Base-by-base conservation (phyloP, 2,113 vertebrate species). In the Neolamprologus cancellatus region DNA sequence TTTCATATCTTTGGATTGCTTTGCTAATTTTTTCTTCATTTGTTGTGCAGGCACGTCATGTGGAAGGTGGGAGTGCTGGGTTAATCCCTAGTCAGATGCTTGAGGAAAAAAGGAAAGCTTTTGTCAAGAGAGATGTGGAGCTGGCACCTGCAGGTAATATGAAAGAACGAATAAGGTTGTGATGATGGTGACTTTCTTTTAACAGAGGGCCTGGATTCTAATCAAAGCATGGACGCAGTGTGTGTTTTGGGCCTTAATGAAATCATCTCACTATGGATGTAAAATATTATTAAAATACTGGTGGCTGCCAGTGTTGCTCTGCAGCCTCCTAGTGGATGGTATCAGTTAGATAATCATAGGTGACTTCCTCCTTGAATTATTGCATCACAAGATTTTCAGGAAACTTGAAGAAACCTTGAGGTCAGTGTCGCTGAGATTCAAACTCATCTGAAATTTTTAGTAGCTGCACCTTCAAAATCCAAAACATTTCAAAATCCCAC, bases 81-180 rank as follows among this genome's bases (percentile, higher is more conserved):
- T 96, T 99, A 89, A 97, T 99, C 85, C 98, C 98, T 74, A 99
- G 98, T 93, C 98, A 99, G 96, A 94, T 97, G 91, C 94, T 99
- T 93, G 98, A 99, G 91, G 98, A 99, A 95, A 99, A 99, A 85
- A 97, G 98, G 84, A 99, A 99, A 80, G 98, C 98, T 0, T 99
- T 99, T 54, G 98, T 99, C 28, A 98, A 97, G 91, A 92, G 95
- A 54, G 98, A 99, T 46, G 93, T 96, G 57, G 98, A 98, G 85
- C 94, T 98, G 88, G 74, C 97, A 1, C 91, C 96, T 2, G 95
- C 98, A 79, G 97, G 98, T 98, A 94, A 71, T 8, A 4, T 41
- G 14, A 46, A 12, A 9, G 3, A 18, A 39, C 6, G 5, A 78
- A 55, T 50, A 6, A 39, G 3, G 18, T 5, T 6, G 11, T 14